phyloP scores from a whole-genome alignment of 2,888 invertebrate species.

The Cybosia mesomella region DNA sequence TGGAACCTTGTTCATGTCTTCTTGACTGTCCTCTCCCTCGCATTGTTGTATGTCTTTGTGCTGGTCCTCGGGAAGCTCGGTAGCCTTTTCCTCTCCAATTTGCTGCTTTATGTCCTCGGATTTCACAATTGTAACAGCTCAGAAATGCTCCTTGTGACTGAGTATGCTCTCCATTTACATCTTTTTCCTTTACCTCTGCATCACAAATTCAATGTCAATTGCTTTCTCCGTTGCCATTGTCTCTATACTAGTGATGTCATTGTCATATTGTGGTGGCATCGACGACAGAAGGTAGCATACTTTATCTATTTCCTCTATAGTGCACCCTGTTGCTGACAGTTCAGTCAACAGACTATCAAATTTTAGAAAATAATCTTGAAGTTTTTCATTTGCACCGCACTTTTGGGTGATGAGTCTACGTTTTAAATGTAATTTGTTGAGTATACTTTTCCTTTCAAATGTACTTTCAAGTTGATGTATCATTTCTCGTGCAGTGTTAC shows the following conservation, averaged over 20 bases:
- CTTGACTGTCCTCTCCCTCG: neutral
- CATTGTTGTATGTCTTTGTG: neutral
- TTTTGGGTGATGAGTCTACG: neutral
- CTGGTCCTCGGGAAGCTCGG: neutral
- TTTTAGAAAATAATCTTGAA: constrained; percentile 5
- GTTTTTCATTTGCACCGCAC: neutral
- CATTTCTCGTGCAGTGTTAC: neutral
- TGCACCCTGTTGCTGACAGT: neutral
- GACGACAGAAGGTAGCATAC: constrained; percentile 2
- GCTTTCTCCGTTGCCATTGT: neutral
- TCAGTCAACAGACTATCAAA: constrained; percentile 6
- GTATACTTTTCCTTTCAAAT: constrained; percentile 10
- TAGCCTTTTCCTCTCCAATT: too few species aligned
- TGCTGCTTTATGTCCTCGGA: neutral
- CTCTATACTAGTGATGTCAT: constrained; percentile 8
- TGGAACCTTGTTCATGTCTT: too few species aligned
- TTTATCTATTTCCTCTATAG: constrained; percentile 4
- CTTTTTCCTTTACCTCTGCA: constrained; percentile 3
- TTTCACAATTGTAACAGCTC: neutral
- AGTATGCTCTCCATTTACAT: neutral
- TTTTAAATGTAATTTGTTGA: constrained; percentile 5
- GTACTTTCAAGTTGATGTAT: neutral
- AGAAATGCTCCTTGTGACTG: too few species aligned
- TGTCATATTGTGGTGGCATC: constrained; percentile 2
- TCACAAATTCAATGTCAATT: neutral